phyloP scores from a whole-genome alignment of 2,797 vertebrate genomes.

The Sebastes iracundus region DNA sequence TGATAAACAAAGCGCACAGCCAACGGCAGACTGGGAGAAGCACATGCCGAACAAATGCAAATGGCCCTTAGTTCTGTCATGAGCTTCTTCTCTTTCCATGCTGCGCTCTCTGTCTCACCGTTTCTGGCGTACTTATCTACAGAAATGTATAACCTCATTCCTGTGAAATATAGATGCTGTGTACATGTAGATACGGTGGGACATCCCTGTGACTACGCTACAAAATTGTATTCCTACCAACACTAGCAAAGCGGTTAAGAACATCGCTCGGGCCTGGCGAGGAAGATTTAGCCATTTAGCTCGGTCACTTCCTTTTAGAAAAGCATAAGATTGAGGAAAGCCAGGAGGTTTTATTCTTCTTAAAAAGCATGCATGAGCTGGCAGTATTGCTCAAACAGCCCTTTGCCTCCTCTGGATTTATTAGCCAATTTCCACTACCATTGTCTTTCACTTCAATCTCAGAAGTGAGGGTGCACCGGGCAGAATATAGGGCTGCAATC shows the following conservation, averaged over 20 bases:
- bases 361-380: conserved; percentile 87
- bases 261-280: conserved; percentile 1
- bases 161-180: conserved; percentile 59
- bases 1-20: conserved; percentile 56
- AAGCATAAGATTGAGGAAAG: conserved; percentile 55
- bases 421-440: conserved; percentile 99
- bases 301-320: conserved; percentile 57
- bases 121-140: conserved; percentile 25
- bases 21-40: conserved; percentile 32
- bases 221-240: conserved; percentile 30
- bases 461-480: conserved; percentile 90
- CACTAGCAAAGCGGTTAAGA: conserved; percentile 33
- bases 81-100: conserved; percentile 18
- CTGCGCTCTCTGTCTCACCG: conserved; percentile 20
- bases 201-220: conserved; percentile 34
- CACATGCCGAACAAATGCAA: conserved; percentile 52
- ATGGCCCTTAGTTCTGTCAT: conserved; percentile 37
- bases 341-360: conserved; percentile 83
- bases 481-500: conserved; percentile 95
- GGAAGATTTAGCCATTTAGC: conserved; percentile 50
- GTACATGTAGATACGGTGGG: conserved; percentile 24
- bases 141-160: conserved; percentile 60
- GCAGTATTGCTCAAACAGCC: conserved; percentile 88
- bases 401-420: conserved; percentile 96
- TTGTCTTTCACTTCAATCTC: conserved; percentile 98